phyloP scores from a whole-genome alignment of 1,140 invertebrate species.

The Palaemon carinicauda region DNA sequence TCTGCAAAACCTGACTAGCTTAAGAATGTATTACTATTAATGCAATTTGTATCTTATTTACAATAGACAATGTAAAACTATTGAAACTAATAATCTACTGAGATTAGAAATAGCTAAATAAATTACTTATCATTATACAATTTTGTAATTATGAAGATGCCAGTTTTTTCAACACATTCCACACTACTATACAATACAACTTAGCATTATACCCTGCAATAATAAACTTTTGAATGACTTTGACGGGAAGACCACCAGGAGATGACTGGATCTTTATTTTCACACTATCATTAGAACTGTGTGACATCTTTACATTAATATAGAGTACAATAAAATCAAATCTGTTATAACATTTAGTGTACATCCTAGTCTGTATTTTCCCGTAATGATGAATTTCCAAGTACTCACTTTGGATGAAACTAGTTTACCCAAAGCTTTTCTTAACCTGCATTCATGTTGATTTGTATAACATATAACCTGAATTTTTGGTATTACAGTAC shows the following conservation, averaged over 20 bases:
- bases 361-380: too few species aligned
- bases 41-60: neutral
- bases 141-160: slow-evolving; percentile 32
- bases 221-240: neutral
- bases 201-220: slow-evolving; percentile 44
- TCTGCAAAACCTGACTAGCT: slow-evolving; percentile 47
- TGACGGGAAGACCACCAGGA: neutral
- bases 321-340: too few species aligned
- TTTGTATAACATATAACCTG: too few species aligned
- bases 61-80: neutral
- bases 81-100: neutral
- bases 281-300: neutral
- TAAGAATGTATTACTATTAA: slow-evolving; percentile 5
- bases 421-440: too few species aligned
- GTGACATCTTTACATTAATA: too few species aligned
- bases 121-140: slow-evolving; percentile 31
- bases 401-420: too few species aligned
- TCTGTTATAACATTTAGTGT: too few species aligned
- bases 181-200: neutral
- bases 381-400: too few species aligned
- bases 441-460: too few species aligned
- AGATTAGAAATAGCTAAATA: slow-evolving; percentile 25
- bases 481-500: too few species aligned
- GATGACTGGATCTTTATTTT: neutral
- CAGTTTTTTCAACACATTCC: slow-evolving; percentile 29